These are phyloP conservation scores for Temnothorax curvispinosus DNA, from an alignment of 1,140 invertebrate genomes.

Conservation along the genomic window DNA sequence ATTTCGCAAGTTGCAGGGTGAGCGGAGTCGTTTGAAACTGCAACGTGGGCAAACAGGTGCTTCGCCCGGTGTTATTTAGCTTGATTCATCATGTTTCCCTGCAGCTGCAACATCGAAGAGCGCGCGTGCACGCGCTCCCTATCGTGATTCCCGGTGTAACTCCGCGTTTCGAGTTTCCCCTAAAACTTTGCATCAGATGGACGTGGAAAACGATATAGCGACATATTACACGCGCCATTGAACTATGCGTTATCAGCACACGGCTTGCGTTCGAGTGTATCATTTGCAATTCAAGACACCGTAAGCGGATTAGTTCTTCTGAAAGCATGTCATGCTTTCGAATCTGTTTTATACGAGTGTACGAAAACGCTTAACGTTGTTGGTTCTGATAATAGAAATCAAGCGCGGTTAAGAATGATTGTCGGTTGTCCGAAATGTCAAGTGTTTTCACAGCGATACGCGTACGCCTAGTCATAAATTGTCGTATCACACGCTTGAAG, in stretches of 20 bases:
- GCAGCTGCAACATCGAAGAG: constrained; percentile 58
- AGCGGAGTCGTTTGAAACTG: constrained; percentile 52
- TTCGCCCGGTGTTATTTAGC: constrained; percentile 62
- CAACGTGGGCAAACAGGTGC: constrained; percentile 67
- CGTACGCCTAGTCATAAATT: not conserved
- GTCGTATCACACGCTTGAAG: not conserved
- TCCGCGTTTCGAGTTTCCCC: constrained; percentile 63
- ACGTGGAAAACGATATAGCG: constrained; percentile 61
- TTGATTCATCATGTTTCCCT: constrained; percentile 64
- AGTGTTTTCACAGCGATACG: not conserved
- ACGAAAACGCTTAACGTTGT: not conserved
- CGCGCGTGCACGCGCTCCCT: constrained; percentile 35
- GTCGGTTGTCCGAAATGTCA: not conserved
- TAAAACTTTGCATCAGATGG: constrained; percentile 66
- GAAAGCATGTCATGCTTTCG: not conserved
- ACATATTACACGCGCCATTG: constrained; percentile 69
- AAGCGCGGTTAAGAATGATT: not conserved
- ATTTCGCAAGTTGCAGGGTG: constrained; percentile 16
- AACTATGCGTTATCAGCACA: constrained; percentile 53
- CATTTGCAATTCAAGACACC: constrained; percentile 50
- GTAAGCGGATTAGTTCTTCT: not conserved
- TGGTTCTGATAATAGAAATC: not conserved
- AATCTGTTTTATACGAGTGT: not conserved
- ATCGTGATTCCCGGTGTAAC: constrained; percentile 65
- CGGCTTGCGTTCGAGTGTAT: constrained; percentile 23